A percentile compares a stretch with the other conserved stretches of the same genome.
Conservation (phyloP, 2,888 invertebrate species). For the Trypoxylon attenuatum region DNA sequence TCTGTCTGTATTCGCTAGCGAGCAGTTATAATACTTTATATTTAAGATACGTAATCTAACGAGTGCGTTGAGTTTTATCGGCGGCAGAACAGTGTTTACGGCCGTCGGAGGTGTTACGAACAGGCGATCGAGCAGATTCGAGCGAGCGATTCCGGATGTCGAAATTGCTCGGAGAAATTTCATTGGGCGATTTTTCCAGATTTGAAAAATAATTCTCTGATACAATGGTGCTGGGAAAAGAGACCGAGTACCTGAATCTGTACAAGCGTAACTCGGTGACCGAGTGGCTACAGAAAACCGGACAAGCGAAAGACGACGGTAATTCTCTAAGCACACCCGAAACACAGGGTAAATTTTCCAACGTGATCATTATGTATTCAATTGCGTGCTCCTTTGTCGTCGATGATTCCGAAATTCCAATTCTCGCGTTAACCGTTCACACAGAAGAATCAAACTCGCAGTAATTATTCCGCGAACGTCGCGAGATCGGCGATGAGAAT, state of each 20-base stretch:
- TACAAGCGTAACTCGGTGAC: slow-evolving; percentile 54
- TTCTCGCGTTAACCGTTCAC: too few species aligned
- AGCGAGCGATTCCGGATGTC: neutral
- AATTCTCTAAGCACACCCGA: too few species aligned
- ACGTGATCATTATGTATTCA: too few species aligned
- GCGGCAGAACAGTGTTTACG: neutral
- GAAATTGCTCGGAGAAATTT: too few species aligned
- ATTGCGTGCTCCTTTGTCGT: too few species aligned
- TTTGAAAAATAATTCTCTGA: neutral
- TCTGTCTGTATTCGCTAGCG: neutral
- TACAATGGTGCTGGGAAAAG: slow-evolving; percentile 59
- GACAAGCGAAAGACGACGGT: slow-evolving; percentile 52
- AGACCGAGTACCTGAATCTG: slow-evolving; percentile 49
- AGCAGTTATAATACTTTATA: neutral
- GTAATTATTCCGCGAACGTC: too few species aligned
- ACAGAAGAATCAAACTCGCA: too few species aligned
- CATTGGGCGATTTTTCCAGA: slow-evolving; percentile 2
- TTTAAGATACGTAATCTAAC: neutral
- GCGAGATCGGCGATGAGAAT: too few species aligned
- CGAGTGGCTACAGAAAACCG: slow-evolving; percentile 61
- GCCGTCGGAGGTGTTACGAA: neutral
- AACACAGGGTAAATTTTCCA: too few species aligned
- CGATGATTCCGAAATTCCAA: too few species aligned
- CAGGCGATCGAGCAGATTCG: neutral
- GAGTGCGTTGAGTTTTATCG: neutral